phyloP scores from a whole-genome alignment of 2,113 vertebrate species.

The Blennius ocellaris region DNA sequence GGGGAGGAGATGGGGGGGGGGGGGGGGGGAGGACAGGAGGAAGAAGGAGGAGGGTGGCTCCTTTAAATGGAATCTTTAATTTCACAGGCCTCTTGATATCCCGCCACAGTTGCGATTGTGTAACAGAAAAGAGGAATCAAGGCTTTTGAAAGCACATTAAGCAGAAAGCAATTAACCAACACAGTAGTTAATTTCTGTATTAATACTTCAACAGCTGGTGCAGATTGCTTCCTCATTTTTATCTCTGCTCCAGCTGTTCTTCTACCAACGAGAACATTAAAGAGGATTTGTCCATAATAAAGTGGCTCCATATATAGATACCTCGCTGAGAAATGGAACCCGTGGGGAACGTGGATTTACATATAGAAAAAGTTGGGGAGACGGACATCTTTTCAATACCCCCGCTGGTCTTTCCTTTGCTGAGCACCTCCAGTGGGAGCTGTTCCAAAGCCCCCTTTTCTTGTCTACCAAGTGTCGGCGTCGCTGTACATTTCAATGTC shows the following conservation, averaged over 20 bases:
- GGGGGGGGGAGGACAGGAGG: constrained; percentile 43
- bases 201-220: constrained; percentile 85
- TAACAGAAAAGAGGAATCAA: constrained; percentile 81
- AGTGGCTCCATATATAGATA: constrained; percentile 81
- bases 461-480: constrained; percentile 59
- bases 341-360: constrained; percentile 76
- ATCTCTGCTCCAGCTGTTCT: constrained; percentile 83
- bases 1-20: constrained; percentile 34
- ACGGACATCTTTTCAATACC: constrained; percentile 73
- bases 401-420: constrained; percentile 68
- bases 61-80: constrained; percentile 82
- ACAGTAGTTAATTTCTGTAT: constrained; percentile 86
- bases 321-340: constrained; percentile 72
- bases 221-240: constrained; percentile 81
- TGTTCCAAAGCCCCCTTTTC: constrained; percentile 70
- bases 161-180: constrained; percentile 86
- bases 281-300: constrained; percentile 84
- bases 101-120: constrained; percentile 72
- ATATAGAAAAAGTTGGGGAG: constrained; percentile 74
- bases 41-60: constrained; percentile 62
- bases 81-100: constrained; percentile 82
- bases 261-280: constrained; percentile 81
- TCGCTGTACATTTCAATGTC: constrained; percentile 80
- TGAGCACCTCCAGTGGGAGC: constrained; percentile 61
- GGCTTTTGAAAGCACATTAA: constrained; percentile 86